Evolutionary conservation across 2,113 vertebrate species (phyloP), one percentile per base, ranked within the genome.

Genomic region (Ceratotherium simum): DNA sequence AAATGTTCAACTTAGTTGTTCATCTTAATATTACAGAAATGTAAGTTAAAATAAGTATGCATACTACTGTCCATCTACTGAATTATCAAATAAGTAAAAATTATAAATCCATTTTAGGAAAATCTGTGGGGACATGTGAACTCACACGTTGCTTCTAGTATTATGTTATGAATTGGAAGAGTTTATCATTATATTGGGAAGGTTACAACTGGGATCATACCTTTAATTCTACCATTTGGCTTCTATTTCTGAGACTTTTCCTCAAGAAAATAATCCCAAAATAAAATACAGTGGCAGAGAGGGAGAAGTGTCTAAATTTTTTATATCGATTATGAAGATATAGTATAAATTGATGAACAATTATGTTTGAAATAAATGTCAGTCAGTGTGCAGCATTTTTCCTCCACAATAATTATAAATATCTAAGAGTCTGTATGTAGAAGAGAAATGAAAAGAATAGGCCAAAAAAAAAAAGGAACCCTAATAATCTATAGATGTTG

Each of bases 241-340:
- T 83, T 83, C 64, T 92, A 20, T 70, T 91, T 96, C 87, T 79
- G 60, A 89, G 58, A 64, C 31, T 86, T 95, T 85, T 95, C 8
- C 33, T 79, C 6, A 46, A 69, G 62, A 48, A 79, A 85, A 73
- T 89, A 67, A 56, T 4, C 20, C 20, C 64, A 67, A 85, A 89
- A 46, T 64, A 93, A 92, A 82, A 54, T 36, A 80, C 2, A 62
- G 21, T 36, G n/a, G 51, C 48, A 85, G 82, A 88, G 48, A 73
- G 10, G 78, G 56, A 62, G 80, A 29, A 42, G 11, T 60, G 14
- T 70, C 10, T 75, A 33, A n/a, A 8, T 60, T 85, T 88, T 92
- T 72, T 5, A 85, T 91, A 62, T 29, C 11, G 2, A 33, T 84
- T 95, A 67, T 86, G 31, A 90, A 93, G 29, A 13, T 39, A 17